Conservation (phyloP, 2,888 invertebrate species). For the Anoplius nigerrimus region DNA sequence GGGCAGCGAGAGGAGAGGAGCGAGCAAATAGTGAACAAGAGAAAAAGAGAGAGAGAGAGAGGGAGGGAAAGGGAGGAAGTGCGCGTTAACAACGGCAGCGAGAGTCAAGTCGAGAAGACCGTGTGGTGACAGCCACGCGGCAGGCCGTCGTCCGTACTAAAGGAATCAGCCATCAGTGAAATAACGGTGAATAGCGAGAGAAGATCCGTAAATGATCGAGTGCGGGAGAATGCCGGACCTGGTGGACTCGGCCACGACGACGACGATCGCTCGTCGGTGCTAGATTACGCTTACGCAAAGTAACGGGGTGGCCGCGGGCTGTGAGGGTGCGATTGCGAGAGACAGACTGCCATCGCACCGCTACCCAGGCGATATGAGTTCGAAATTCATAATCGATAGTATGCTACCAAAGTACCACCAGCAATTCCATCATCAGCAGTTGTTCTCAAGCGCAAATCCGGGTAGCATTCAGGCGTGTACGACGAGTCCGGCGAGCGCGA, state of each 20-base stretch:
- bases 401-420: constrained; percentile 97
- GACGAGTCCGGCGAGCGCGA: constrained; percentile 81
- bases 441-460: constrained; percentile 83
- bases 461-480: constrained; percentile 82
- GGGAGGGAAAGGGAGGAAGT: constrained; percentile 36
- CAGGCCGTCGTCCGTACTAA: too few species aligned
- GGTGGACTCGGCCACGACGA: constrained; percentile 53
- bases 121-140: constrained; percentile 39
- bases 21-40: too few species aligned
- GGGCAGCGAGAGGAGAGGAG: too few species aligned
- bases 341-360: too few species aligned
- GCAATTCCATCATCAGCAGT: constrained; percentile 83
- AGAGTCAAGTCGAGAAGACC: constrained; percentile 44
- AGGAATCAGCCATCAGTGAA: not conserved
- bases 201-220: constrained; percentile 61
- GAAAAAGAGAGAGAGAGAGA: constrained; percentile 31
- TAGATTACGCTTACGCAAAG: not conserved
- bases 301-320: constrained; percentile 22
- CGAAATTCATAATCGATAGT: constrained; percentile 98
- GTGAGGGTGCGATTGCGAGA: constrained; percentile 63
- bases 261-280: constrained; percentile 49
- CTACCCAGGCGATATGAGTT: constrained; percentile 82
- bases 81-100: constrained; percentile 38
- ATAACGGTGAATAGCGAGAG: constrained; percentile 42
- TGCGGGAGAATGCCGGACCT: constrained; percentile 64